A percentile compares a stretch with the other conserved stretches of the same genome.
Evolutionary conservation across 1,140 invertebrate genomes (phyloP).

Genomic region (Diplogasteroides magnus): DNA sequence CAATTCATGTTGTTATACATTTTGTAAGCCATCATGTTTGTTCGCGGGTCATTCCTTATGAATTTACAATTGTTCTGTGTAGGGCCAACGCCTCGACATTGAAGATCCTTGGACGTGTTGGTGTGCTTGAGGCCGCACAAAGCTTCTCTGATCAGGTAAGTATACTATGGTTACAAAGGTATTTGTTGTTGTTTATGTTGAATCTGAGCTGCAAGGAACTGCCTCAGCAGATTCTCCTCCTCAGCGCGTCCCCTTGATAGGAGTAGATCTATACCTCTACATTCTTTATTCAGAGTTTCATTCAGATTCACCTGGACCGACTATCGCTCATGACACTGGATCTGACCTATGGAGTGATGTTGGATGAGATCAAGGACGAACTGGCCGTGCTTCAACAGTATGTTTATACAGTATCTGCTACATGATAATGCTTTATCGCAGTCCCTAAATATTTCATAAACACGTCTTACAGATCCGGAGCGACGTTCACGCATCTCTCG

Average conservation of each 20-base stretch:
- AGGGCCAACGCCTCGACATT: background rate
- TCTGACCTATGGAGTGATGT: background rate
- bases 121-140: background rate
- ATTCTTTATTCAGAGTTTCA: no score
- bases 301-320: constrained; percentile 15
- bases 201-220: no score
- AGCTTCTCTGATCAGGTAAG: background rate
- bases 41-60: no score
- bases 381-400: background rate
- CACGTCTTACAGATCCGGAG: constrained; percentile 5
- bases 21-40: no score
- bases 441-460: no score
- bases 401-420: background rate
- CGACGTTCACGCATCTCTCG: constrained; percentile 18
- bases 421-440: no score
- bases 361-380: constrained; percentile 11
- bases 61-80: background rate
- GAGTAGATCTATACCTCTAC: no score
- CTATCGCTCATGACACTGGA: constrained; percentile 19
- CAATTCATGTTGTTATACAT: no score
- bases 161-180: no score
- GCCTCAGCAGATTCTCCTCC: no score
- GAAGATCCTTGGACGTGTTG: background rate
- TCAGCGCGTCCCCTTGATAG: no score
- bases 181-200: no score